Base-by-base conservation (phyloP, 2,797 vertebrate genomes). In the Geotrypetes seraphini region DNA sequence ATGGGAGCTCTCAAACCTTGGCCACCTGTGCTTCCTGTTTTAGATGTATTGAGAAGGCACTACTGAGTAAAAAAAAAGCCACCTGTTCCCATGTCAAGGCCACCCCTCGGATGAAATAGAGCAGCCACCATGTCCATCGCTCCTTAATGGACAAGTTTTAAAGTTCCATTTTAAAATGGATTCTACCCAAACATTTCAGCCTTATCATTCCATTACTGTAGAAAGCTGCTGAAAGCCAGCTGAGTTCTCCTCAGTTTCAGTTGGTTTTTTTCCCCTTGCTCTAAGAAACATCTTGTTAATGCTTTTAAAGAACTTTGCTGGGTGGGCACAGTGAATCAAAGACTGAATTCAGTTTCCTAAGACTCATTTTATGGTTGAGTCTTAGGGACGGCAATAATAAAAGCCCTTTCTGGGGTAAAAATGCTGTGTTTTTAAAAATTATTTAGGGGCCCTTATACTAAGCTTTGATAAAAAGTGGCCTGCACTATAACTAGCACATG, bases 281-380 rank as follows among this genome's bases (percentile, higher is more conserved):
- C 15, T 7, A 10, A 21, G 7, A 33, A 29, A 38, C 7, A 0
- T 0, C 0, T 1, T 4, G 5, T 16, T 5, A 3, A 19, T 0
- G 1, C 7, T 40, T 60, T 57, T 8, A 20, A 30, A 9, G 7
- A 10, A 20, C 7, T 0, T 0, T 1, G 2, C 22, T 12, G 4
- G 25, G 10, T 5, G 1, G 3, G 0, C 11, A 15, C 20, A 52
- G 3, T n/a, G n/a, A n/a, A n/a, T n/a, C n/a, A n/a, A n/a, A n/a
- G n/a, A n/a, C n/a, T 60, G 58, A 60, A 63, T 60, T 49, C 43
- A 51, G 36, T 36, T 53, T 33, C 56, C 49, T 30, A 53, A 23
- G 27, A 18, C 16, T 1, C 1, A 23, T 24, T 25, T 25, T 36
- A 38, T 29, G 21, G 42, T 30, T 26, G 5, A 3, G 26, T 19